Evolutionary conservation across 2,113 vertebrate genomes (phyloP).

Genomic region (Aplodontia rufa): DNA sequence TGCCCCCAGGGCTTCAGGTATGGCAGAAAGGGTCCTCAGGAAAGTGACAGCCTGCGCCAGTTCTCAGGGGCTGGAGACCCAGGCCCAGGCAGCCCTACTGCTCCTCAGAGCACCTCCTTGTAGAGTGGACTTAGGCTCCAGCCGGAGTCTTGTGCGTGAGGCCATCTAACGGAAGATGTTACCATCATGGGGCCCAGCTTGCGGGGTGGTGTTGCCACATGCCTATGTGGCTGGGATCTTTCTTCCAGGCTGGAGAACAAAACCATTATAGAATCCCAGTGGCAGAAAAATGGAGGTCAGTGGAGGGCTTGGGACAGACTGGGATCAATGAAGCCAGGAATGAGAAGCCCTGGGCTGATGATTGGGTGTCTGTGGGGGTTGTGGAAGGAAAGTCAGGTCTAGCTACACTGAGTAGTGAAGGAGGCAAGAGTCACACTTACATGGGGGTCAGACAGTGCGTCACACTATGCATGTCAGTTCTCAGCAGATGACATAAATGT

Average conservation of each 20-base stretch:
- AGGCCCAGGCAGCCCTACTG: background rate
- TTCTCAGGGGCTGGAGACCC: background rate
- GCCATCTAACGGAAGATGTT: background rate
- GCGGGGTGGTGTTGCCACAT: background rate
- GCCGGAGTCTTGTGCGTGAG: rapidly evolving
- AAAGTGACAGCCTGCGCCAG: background rate
- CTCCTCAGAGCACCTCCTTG: rapidly evolving
- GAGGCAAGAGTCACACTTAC: too few relatives aligned
- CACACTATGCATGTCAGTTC: background rate
- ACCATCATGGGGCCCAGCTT: background rate
- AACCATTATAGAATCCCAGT: background rate
- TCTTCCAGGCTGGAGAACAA: background rate
- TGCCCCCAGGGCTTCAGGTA: slow-evolving; percentile 98
- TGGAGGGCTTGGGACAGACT: background rate
- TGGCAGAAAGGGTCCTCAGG: background rate
- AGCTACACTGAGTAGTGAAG: background rate
- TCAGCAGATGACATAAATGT: background rate
- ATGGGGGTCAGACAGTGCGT: background rate
- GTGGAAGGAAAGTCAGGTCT: background rate
- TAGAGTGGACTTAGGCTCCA: background rate
- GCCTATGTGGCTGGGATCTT: rapidly evolving
- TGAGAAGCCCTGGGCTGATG: background rate
- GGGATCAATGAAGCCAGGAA: background rate
- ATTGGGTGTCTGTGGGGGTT: rapidly evolving
- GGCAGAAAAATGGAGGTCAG: background rate